Evolutionary conservation across 2,797 vertebrate genomes (phyloP), one percentile per base, ranked within the genome.

Genomic region (Hemibagrus guttatus): DNA sequence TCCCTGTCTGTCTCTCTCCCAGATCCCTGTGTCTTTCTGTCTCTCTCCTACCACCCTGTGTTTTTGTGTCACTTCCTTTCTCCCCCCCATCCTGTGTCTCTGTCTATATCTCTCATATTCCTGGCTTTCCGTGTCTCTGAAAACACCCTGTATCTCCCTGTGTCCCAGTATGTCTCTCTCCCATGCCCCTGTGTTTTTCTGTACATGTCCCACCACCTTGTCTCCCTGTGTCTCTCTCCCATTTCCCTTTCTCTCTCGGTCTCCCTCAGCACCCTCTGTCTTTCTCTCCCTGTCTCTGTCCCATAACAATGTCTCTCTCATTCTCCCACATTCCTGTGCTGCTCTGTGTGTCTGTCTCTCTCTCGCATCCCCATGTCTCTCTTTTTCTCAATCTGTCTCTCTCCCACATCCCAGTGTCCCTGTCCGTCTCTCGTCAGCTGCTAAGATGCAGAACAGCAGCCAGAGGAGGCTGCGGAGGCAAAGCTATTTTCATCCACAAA

Each of bases 401-500:
- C 52, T 19, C n/a, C 7, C 49, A 56, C 28, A 78, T 56, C 28
- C 8, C n/a, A 0, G 8, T 58, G 14, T 63, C 39, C 16, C 42
- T 68, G n/a, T 58, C 35, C 46, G 19, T 72, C 56, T 63, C 76
- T 82, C 69, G 61, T 74, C 85, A 76, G 75, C 86, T 83, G 71
- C 80, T 72, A 81, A 66, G 58, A 80, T 49, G 71, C 13, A 72
- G 83, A 84, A 81, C 69, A 56, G 87, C 56, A 85, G 61, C 79
- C 78, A 82, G 61, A 81, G 83, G 84, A 76, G 75, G 76, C 84
- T 74, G 83, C 61, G 64, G 83, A 85, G 13, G 69, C 83, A 52
- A 52, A 87, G 88, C 86, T 88, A 87, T 87, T 88, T 85, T 82
- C 76, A 87, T 71, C 75, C 89, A 89, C 75, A 85, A 88, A 87